phyloP scores from a whole-genome alignment of 1,140 invertebrate genomes.

The Antheraea mylitta region DNA sequence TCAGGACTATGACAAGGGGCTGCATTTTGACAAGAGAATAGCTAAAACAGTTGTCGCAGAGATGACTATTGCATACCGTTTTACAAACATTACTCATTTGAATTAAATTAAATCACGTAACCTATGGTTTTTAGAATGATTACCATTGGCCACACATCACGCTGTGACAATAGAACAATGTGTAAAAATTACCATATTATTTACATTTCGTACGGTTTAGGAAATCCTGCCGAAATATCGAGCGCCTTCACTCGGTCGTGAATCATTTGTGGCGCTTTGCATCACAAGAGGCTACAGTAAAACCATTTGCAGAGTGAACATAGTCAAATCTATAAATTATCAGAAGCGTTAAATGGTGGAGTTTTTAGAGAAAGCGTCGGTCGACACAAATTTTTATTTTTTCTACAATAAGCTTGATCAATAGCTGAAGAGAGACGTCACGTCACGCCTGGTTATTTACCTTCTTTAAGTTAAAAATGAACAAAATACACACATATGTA shows the following conservation, averaged over 20 bases:
- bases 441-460: too few species aligned
- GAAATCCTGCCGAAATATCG: constrained; percentile 18
- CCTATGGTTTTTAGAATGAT: not conserved
- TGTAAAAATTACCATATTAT: constrained; percentile 23
- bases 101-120: not conserved
- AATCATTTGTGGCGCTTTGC: constrained; percentile 14
- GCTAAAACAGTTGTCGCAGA: too few species aligned
- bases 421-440: too few species aligned
- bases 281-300: constrained; percentile 5
- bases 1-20: too few species aligned
- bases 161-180: constrained; percentile 24
- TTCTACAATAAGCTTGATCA: too few species aligned
- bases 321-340: not conserved
- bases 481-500: too few species aligned
- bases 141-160: constrained; percentile 20
- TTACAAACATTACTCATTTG: not conserved
- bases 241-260: constrained; percentile 12
- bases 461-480: too few species aligned
- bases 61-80: too few species aligned
- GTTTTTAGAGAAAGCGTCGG: too few species aligned
- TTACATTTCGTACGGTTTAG: constrained; percentile 14
- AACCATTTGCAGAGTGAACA: constrained; percentile 4
- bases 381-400: too few species aligned
- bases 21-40: too few species aligned
- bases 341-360: too few species aligned